Base-by-base conservation (phyloP, 2,113 vertebrate species). In the Phrynosoma blainvillii region DNA sequence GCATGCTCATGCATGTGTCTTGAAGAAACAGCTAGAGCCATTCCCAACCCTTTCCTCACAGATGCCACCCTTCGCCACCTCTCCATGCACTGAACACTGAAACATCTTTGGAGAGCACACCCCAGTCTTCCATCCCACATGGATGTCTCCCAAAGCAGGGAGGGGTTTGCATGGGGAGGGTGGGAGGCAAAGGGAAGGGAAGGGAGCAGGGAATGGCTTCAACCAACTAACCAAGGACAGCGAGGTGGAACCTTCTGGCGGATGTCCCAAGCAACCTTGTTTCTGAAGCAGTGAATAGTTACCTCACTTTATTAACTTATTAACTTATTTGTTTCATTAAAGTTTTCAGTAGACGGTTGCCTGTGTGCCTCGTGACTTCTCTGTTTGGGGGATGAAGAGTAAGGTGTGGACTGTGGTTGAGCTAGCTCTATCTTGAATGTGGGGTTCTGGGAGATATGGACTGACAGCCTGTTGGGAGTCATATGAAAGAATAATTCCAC, bases 291-390 rank as follows among this genome's bases (percentile, higher is more conserved):
- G 94, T 95, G 92, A 47, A 96, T 96, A 97, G 96, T 95, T 97
- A 98, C 97, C 97, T 98, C 97, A 98, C 97, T 97, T 96, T 95
- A 98, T 97, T 98, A 98, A 98, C 94, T 98, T 98, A 98, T 98
- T 98, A 98, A 98, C 95, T 98, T 98, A 98, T 98, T 98, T 95
- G 96, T 98, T 98, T 98, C 97, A 98, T 98, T 99, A 98, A 98
- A 98, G 93, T 96, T 98, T 97, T 98, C 97, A 97, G 96, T 96
- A 96, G 96, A 97, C 92, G 78, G 85, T 92, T 89, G 93, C 84
- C 79, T 81, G 89, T 68, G 87, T 92, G 93, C 89, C 87, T 88
- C 88, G 86, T 87, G 23, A 32, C 85, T 89, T 78, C 11, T 71
- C 0, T 32, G 6, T 78, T 36, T 14, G 7, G 73, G n/a, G 30